Evolutionary conservation across 2,113 vertebrate genomes (phyloP).

Genomic region (Mystacornis crossleyi): DNA sequence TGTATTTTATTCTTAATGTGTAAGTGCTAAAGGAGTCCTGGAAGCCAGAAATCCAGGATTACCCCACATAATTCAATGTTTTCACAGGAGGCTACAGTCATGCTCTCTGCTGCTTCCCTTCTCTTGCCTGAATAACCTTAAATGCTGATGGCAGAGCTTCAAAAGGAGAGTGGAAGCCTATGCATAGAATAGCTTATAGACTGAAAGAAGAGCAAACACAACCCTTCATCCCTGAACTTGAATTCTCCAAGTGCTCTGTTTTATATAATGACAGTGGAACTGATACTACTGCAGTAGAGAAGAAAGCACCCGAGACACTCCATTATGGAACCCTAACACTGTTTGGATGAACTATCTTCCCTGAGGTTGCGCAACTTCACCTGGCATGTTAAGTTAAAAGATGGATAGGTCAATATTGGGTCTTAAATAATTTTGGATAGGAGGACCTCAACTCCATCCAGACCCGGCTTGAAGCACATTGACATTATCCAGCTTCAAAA

Average conservation of each 20-base stretch:
- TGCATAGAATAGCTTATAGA: neutral
- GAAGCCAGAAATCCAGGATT: neutral
- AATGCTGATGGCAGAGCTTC: neutral
- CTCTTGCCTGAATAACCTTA: neutral
- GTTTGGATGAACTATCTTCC: neutral
- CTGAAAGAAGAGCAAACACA: neutral
- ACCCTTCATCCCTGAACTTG: neutral
- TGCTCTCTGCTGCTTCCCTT: neutral
- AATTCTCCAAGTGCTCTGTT: neutral
- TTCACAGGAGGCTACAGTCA: neutral
- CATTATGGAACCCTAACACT: neutral
- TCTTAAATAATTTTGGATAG: neutral
- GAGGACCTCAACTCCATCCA: neutral
- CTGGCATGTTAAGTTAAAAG: neutral
- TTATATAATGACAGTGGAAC: neutral
- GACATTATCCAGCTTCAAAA: neutral
- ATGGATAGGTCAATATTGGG: neutral
- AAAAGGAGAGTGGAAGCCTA: neutral
- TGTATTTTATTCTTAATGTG: slow-evolving; percentile 11
- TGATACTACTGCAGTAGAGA: neutral
- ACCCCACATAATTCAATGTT: neutral
- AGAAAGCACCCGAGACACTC: neutral
- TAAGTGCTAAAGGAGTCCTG: neutral
- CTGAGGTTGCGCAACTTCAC: neutral
- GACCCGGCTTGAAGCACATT: neutral